These are phyloP conservation scores for Dryadula phaetusa DNA, from an alignment of 2,888 invertebrate species.

Conservation along the genomic window DNA sequence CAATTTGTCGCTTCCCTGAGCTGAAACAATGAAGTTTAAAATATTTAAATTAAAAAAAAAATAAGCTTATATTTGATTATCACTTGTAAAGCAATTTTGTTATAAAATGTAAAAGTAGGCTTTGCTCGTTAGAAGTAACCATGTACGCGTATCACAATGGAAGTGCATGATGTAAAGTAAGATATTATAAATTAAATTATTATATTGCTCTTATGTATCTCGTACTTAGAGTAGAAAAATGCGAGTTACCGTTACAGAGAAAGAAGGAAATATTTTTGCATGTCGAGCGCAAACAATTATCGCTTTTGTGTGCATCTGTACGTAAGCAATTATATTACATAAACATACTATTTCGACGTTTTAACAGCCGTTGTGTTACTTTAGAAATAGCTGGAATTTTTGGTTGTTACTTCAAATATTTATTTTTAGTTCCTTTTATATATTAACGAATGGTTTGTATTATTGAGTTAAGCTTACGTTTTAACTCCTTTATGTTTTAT, in stretches of 20 bases:
- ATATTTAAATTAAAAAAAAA: slow-evolving; percentile 22
- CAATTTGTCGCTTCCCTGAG: slow-evolving; percentile 91
- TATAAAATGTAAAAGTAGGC: slow-evolving; percentile 21
- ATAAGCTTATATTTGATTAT: neutral
- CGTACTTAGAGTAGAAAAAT: slow-evolving; percentile 24
- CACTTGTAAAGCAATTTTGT: slow-evolving; percentile 5
- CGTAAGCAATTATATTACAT: slow-evolving; percentile 39
- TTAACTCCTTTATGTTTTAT: too few species aligned
- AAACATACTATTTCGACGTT: slow-evolving; percentile 29
- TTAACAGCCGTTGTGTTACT: slow-evolving; percentile 8
- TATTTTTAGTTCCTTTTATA: neutral
- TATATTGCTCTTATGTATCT: slow-evolving; percentile 12
- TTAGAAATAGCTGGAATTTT: slow-evolving; percentile 6
- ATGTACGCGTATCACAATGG: slow-evolving; percentile 21
- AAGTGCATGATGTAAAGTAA: slow-evolving; percentile 22
- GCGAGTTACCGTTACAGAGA: slow-evolving; percentile 39
- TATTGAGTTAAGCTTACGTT: too few species aligned
- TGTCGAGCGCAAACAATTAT: slow-evolving; percentile 49
- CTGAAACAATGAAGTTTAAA: slow-evolving; percentile 81
- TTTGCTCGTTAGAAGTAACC: slow-evolving; percentile 1
- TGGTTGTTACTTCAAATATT: neutral
- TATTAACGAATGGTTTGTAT: too few species aligned
- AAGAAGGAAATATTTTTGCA: slow-evolving; percentile 54
- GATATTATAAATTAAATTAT: slow-evolving; percentile 25
- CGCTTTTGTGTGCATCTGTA: slow-evolving; percentile 49